Conservation (phyloP, 1,140 invertebrate species). For the Sitophilus oryzae region DNA sequence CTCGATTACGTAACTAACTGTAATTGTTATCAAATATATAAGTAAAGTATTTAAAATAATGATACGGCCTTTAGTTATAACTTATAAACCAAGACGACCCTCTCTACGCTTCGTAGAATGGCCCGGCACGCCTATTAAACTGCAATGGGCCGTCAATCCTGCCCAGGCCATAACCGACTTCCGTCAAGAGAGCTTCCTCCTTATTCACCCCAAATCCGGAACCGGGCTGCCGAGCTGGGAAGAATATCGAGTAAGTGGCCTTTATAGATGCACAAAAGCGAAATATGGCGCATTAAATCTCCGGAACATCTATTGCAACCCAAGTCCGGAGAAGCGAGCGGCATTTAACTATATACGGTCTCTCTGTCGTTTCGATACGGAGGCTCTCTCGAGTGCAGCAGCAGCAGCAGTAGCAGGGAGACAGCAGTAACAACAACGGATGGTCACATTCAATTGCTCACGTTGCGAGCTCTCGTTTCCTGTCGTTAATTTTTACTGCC, state of each 20-base stretch:
- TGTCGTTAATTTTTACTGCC: conserved; percentile 41
- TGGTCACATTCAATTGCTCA: conserved; percentile 42
- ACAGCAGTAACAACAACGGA: conserved; percentile 25
- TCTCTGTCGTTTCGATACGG: too few relatives aligned
- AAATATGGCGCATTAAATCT: conserved; percentile 32
- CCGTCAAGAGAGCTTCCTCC: not conserved
- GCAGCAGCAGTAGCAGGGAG: too few relatives aligned
- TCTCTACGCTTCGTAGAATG: too few relatives aligned
- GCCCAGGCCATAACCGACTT: not conserved
- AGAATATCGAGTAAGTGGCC: conserved; percentile 27
- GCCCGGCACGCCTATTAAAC: too few relatives aligned
- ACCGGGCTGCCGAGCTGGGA: not conserved
- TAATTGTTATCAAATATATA: too few relatives aligned
- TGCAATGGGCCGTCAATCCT: not conserved
- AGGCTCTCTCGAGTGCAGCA: too few relatives aligned
- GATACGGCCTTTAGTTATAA: too few relatives aligned
- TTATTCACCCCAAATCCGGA: not conserved
- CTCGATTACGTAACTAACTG: too few relatives aligned
- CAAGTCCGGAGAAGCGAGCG: conserved; percentile 10
- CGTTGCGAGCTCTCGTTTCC: conserved; percentile 39
- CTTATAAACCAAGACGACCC: too few relatives aligned
- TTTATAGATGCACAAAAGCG: conserved; percentile 27
- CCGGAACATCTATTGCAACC: conserved; percentile 27
- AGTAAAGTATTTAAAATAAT: too few relatives aligned
- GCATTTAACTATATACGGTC: too few relatives aligned